Evolutionary conservation across 2,888 invertebrate species (phyloP).

Genomic region (Eupithecia exiguata): DNA sequence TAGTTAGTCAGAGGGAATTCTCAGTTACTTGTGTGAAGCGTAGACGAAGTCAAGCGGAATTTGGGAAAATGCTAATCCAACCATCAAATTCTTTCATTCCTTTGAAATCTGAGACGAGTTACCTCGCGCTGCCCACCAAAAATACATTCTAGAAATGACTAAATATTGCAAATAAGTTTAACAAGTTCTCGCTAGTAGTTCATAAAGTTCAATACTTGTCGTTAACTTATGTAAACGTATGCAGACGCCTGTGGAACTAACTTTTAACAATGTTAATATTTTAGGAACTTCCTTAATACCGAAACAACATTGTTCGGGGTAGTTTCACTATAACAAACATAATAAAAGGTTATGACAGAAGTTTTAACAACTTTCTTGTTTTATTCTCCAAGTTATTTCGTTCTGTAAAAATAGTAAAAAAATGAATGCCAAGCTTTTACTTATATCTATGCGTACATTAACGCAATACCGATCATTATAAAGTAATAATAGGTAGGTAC

Average conservation of each 20-base stretch:
- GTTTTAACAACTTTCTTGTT: slow-evolving; percentile 1
- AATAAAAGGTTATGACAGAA: slow-evolving; percentile 2
- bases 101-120: not conserved
- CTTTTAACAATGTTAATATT: slow-evolving; percentile 1
- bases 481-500: not conserved
- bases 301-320: not conserved
- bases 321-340: slow-evolving; percentile 1
- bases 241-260: not conserved
- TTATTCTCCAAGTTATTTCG: not conserved
- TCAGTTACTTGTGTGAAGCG: too few species aligned
- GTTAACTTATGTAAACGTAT: not conserved
- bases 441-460: not conserved
- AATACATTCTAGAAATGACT: not conserved
- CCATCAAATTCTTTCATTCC: not conserved
- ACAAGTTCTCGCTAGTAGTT: not conserved
- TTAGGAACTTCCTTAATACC: not conserved
- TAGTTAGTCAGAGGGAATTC: not conserved
- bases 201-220: not conserved
- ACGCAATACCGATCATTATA: not conserved
- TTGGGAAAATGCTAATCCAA: not conserved
- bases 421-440: not conserved
- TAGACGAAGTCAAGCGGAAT: not conserved
- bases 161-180: not conserved
- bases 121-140: not conserved
- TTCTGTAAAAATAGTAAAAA: not conserved